Evolutionary conservation across 2,797 vertebrate species (phyloP).

Genomic region (Chelidonichthys spinosus): DNA sequence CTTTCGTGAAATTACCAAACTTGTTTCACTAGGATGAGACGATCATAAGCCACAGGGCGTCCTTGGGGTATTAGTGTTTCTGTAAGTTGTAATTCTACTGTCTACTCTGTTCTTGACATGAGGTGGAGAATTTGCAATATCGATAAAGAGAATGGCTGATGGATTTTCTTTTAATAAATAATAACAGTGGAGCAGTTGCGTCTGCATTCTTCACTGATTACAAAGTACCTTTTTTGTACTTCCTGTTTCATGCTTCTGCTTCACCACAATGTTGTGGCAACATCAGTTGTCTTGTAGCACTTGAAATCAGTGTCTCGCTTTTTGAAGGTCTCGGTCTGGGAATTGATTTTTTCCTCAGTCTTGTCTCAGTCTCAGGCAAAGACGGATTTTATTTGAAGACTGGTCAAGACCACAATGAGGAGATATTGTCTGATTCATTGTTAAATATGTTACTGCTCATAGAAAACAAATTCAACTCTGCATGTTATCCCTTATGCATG

Average conservation of each 20-base stretch:
- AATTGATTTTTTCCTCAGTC: neutral
- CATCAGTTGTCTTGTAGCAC: too few relatives aligned
- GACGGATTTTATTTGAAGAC: too few relatives aligned
- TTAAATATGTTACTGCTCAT: neutral
- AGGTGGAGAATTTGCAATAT: neutral
- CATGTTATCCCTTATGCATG: neutral
- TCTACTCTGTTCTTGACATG: neutral
- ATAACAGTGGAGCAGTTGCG: neutral
- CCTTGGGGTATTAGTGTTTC: neutral
- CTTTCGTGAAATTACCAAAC: neutral
- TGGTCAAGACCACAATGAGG: neutral
- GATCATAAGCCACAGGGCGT: neutral
- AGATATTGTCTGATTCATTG: neutral
- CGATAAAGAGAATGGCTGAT: neutral
- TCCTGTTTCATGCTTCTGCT: neutral
- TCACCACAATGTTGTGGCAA: neutral
- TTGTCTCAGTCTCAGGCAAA: neutral
- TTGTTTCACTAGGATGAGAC: neutral
- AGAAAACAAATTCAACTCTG: too few relatives aligned
- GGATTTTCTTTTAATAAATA: neutral
- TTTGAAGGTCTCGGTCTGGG: neutral
- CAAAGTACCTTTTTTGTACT: neutral
- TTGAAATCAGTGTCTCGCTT: too few relatives aligned
- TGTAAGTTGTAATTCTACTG: neutral
- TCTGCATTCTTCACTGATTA: neutral